These are phyloP conservation scores for Phengaris arion DNA, from an alignment of 2,888 invertebrate genomes.

Conservation along the genomic window DNA sequence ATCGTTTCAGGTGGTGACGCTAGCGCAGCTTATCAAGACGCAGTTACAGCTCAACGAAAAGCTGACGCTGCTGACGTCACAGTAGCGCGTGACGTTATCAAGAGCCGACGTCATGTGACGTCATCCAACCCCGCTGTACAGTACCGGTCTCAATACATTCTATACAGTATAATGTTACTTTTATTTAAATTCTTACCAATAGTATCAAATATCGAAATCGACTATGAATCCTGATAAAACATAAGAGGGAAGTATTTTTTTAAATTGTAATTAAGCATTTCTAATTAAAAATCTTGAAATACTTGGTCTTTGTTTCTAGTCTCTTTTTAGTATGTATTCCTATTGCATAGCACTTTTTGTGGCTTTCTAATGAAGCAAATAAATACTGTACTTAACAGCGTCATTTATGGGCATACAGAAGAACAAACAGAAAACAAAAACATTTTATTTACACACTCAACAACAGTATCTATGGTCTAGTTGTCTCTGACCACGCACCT, in stretches of 20 bases:
- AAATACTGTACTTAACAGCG: neutral
- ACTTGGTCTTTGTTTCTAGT: neutral
- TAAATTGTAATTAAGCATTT: neutral
- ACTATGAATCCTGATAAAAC: neutral
- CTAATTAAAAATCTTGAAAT: neutral
- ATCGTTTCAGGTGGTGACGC: slow-evolving; percentile 82
- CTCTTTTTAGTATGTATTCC: neutral
- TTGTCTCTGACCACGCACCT: too few relatives aligned
- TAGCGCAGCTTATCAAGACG: slow-evolving; percentile 97
- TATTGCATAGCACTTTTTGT: too few relatives aligned
- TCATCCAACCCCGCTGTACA: neutral
- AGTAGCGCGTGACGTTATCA: neutral
- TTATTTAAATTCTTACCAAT: neutral
- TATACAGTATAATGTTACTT: neutral
- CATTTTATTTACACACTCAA: too few relatives aligned
- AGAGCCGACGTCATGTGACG: neutral
- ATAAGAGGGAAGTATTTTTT: neutral
- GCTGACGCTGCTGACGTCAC: slow-evolving; percentile 89
- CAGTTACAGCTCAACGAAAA: slow-evolving; percentile 98
- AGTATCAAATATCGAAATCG: neutral
- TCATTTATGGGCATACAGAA: too few relatives aligned
- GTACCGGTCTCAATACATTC: slow-evolving; percentile 17
- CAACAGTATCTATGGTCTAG: too few relatives aligned
- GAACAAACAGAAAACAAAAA: too few relatives aligned
- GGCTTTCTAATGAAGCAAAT: neutral